A percentile compares a stretch with the other conserved stretches of the same genome.
These are phyloP conservation scores for Gopherus flavomarginatus DNA, from an alignment of 2,113 vertebrate species.

Conservation along the genomic window DNA sequence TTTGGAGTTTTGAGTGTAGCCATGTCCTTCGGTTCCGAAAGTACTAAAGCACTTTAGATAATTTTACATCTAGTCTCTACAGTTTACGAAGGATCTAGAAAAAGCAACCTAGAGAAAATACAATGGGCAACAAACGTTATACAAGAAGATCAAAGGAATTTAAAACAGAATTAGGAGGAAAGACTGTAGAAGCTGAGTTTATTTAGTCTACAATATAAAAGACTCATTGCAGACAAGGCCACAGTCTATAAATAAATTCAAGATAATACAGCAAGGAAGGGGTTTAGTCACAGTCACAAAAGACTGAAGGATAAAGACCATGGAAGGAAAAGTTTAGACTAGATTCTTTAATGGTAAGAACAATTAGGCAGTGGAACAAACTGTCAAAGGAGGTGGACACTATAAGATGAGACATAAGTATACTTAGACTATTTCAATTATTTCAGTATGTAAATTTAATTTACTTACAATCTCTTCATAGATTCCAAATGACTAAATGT, in stretches of 20 bases:
- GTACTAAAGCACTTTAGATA: not conserved
- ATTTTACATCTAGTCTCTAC: not conserved
- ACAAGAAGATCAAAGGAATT: not conserved
- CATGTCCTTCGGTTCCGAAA: not conserved
- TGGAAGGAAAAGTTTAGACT: not conserved
- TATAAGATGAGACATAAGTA: not conserved
- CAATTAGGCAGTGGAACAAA: not conserved
- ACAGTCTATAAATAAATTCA: not conserved
- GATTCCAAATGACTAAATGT: constrained; percentile 94
- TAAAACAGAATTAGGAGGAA: not conserved
- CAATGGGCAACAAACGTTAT: not conserved
- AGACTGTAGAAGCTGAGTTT: not conserved
- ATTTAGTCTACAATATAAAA: not conserved
- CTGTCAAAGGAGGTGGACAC: not conserved
- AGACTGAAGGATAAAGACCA: not conserved
- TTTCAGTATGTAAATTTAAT: not conserved
- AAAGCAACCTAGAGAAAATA: not conserved
- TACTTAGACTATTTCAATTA: not conserved
- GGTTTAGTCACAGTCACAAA: not conserved
- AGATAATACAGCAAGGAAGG: not conserved
- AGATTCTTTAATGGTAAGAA: not conserved
- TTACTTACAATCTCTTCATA: constrained; percentile 98
- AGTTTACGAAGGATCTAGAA: not conserved
- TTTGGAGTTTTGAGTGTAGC: too few relatives aligned
- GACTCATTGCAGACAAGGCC: not conserved